phyloP scores from a whole-genome alignment of 1,140 invertebrate species.

The Asobara japonica region DNA sequence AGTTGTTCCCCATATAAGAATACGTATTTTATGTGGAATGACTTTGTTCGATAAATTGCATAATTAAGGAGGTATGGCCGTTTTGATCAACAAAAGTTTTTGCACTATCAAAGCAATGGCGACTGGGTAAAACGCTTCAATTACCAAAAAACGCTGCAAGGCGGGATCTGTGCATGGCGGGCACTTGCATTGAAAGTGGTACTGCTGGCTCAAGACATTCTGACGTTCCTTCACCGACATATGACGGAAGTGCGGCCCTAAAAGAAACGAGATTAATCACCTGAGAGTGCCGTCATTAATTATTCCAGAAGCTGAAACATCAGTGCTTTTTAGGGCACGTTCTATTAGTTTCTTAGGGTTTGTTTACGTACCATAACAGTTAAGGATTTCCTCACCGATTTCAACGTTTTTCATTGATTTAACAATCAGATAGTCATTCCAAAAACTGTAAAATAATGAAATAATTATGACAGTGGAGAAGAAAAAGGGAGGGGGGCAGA shows the following conservation, averaged over 20 bases:
- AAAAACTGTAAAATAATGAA: constrained; percentile 65
- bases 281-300: constrained; percentile 37
- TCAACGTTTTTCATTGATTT: constrained; percentile 68
- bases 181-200: constrained; percentile 78
- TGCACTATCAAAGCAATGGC: not conserved
- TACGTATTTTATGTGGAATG: too few species aligned
- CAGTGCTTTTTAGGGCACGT: constrained; percentile 1
- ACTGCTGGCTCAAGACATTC: constrained; percentile 72
- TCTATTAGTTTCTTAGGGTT: constrained; percentile 19
- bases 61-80: not conserved
- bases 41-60: not conserved
- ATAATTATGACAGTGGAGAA: too few species aligned
- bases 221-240: constrained; percentile 70
- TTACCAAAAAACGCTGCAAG: constrained; percentile 71
- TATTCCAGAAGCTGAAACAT: not conserved
- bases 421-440: constrained; percentile 67
- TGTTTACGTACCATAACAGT: constrained; percentile 76
- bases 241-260: constrained; percentile 73
- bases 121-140: constrained; percentile 26
- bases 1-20: too few species aligned
- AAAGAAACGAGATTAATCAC: constrained; percentile 33
- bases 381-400: constrained; percentile 72
- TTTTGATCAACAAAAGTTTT: not conserved
- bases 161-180: too few species aligned
- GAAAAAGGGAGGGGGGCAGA: not conserved